These are phyloP conservation scores for Artibeus jamaicensis DNA, from an alignment of 2,797 vertebrate genomes.

Conservation along the genomic window DNA sequence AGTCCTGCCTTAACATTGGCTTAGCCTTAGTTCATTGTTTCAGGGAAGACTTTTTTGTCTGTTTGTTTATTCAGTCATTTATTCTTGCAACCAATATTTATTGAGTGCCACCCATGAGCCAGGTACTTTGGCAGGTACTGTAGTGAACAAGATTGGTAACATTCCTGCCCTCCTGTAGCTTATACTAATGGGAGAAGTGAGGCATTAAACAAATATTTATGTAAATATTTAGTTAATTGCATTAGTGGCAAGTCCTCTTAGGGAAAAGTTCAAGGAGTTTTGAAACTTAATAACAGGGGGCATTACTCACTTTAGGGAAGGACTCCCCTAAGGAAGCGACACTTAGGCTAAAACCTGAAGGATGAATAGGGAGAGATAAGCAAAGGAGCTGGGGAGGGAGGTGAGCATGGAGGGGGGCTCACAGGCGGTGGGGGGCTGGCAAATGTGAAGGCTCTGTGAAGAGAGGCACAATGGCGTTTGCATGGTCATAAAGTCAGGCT, in stretches of 20 bases:
- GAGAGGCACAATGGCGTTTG: neutral
- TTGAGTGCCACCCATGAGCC: neutral
- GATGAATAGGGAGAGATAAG: neutral
- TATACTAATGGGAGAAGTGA: neutral
- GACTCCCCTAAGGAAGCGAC: neutral
- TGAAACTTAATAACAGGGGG: neutral
- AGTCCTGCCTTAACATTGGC: neutral
- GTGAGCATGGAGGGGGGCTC: too few relatives aligned
- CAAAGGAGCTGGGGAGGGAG: neutral
- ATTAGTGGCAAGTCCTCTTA: neutral
- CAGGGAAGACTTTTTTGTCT: neutral
- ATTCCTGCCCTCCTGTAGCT: neutral
- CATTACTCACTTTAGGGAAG: neutral
- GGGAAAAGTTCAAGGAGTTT: neutral
- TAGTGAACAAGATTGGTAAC: neutral
- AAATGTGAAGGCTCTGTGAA: neutral
- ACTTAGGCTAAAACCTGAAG: neutral
- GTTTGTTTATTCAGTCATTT: neutral
- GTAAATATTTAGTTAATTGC: neutral
- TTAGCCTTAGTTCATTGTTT: neutral
- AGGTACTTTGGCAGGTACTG: neutral
- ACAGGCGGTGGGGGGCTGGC: too few relatives aligned
- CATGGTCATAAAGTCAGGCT: neutral
- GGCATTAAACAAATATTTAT: neutral
- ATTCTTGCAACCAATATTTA: neutral